Percentiles rank a stretch among this genome's conserved stretches.
These are phyloP conservation scores for Drosophila multiciliata DNA, from an alignment of 2,888 invertebrate genomes.

Conservation along the genomic window DNA sequence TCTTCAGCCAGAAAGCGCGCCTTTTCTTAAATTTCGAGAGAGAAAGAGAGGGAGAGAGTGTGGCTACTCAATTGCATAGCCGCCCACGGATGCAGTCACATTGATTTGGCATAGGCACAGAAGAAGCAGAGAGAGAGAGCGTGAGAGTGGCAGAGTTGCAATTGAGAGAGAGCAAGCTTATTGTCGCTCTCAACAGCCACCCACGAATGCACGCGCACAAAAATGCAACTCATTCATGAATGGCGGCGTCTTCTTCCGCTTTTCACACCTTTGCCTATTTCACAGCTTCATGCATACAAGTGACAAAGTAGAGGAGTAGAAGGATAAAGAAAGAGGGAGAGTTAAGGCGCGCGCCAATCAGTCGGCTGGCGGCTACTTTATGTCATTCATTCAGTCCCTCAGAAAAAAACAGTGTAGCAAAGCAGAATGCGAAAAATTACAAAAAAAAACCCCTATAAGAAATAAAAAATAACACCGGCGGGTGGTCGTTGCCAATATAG, in stretches of 20 bases:
- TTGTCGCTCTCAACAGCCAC: constrained; percentile 17
- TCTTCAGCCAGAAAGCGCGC: constrained; percentile 46
- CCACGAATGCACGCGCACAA: constrained; percentile 18
- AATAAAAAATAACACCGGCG: constrained; percentile 40
- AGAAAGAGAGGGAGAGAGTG: constrained; percentile 2
- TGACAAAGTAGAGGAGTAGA: constrained; percentile 1
- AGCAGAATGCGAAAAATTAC: constrained; percentile 40
- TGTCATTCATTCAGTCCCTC: constrained; percentile 47
- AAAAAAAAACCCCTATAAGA: constrained; percentile 7
- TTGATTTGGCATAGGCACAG: constrained; percentile 60
- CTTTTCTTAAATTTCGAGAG: constrained; percentile 32
- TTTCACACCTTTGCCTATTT: constrained; percentile 58
- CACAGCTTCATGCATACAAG: constrained; percentile 32
- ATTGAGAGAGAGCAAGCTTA: constrained; percentile 14
- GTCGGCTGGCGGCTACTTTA: constrained; percentile 59
- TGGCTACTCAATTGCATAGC: constrained; percentile 56
- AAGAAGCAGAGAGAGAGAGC: constrained; percentile 6
- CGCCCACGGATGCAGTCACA: constrained; percentile 46
- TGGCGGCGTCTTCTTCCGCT: constrained; percentile 61
- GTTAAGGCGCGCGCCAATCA: constrained; percentile 57
- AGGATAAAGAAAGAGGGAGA: constrained; percentile 1
- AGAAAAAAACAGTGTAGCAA: constrained; percentile 26
- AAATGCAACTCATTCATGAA: constrained; percentile 69
- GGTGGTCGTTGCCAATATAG: constrained; percentile 25
- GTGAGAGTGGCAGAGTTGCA: neutral